A percentile compares a stretch with the other conserved stretches of the same genome.
These are phyloP conservation scores for Chromis chromis DNA, from an alignment of 2,797 vertebrate species.

Conservation along the genomic window DNA sequence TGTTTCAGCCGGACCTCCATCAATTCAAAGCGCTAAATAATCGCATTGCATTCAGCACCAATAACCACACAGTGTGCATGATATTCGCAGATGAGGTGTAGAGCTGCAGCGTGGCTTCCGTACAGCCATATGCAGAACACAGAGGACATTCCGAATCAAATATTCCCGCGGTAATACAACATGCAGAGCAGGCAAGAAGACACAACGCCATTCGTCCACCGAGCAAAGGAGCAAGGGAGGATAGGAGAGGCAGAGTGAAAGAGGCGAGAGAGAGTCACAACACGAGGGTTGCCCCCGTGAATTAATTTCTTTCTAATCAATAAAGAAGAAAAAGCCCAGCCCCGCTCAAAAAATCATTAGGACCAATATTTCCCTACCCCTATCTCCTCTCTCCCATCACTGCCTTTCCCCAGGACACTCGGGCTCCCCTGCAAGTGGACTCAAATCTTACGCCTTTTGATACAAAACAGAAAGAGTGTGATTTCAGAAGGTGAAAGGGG, in stretches of 20 bases:
- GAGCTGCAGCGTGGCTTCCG: slow-evolving; percentile 29
- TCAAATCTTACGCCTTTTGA: slow-evolving; percentile 53
- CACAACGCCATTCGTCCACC: slow-evolving; percentile 79
- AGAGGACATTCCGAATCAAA: slow-evolving; percentile 78
- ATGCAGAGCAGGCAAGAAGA: slow-evolving; percentile 78
- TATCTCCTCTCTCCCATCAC: slow-evolving; percentile 40
- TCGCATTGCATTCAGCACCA: not conserved
- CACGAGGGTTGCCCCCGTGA: slow-evolving; percentile 81
- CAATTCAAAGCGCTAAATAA: slow-evolving; percentile 33
- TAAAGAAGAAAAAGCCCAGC: slow-evolving; percentile 78
- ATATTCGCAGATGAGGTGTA: not conserved
- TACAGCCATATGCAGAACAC: slow-evolving; percentile 49
- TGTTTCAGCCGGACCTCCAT: not conserved
- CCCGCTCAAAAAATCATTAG: slow-evolving; percentile 76
- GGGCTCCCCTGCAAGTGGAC: slow-evolving; percentile 60
- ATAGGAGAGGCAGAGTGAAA: slow-evolving; percentile 63
- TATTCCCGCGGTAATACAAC: slow-evolving; percentile 83
- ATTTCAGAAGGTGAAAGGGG: slow-evolving; percentile 49
- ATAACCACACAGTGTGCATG: slow-evolving; percentile 12
- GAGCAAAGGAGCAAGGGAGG: slow-evolving; percentile 76
- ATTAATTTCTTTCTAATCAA: slow-evolving; percentile 86
- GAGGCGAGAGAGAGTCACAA: slow-evolving; percentile 53
- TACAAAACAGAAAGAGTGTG: slow-evolving; percentile 65
- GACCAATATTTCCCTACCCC: slow-evolving; percentile 69
- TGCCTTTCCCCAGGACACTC: slow-evolving; percentile 51